A percentile compares a stretch with the other conserved stretches of the same genome.
phyloP scores from a whole-genome alignment of 2,797 vertebrate species.

The Cyclura pinguis region DNA sequence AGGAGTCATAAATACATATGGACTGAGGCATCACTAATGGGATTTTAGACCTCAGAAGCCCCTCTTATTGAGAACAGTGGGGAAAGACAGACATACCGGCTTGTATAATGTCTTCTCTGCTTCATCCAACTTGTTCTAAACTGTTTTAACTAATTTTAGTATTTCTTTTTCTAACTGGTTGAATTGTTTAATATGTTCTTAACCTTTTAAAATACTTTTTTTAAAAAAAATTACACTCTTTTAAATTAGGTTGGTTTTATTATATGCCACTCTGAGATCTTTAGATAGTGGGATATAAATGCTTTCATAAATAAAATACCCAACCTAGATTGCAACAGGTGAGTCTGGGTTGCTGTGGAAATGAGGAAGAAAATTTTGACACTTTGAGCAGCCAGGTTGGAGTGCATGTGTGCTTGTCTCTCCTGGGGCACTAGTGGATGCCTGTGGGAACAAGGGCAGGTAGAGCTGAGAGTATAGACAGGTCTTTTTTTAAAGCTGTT shows the following conservation, averaged over 20 bases:
- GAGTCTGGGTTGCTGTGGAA: not conserved
- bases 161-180: no score
- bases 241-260: no score
- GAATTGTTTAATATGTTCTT: no score
- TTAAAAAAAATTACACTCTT: no score
- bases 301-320: not conserved
- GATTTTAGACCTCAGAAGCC: not conserved
- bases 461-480: not conserved
- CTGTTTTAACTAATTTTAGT: no score
- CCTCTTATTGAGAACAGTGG: not conserved
- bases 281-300: no score
- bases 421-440: not conserved
- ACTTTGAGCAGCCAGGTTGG: not conserved
- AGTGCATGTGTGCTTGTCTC: not conserved
- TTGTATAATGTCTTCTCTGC: not conserved
- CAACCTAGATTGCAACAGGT: not conserved
- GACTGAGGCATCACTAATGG: not conserved
- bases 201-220: no score
- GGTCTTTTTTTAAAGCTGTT: not conserved
- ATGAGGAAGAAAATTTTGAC: not conserved
- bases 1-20: not conserved
- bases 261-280: no score
- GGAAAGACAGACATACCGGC: not conserved
- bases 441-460: not conserved
- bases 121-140: no score